A percentile compares a stretch with the other conserved stretches of the same genome.
phyloP scores from a whole-genome alignment of 2,888 invertebrate species.

The Thysanoteuthis rhombus region DNA sequence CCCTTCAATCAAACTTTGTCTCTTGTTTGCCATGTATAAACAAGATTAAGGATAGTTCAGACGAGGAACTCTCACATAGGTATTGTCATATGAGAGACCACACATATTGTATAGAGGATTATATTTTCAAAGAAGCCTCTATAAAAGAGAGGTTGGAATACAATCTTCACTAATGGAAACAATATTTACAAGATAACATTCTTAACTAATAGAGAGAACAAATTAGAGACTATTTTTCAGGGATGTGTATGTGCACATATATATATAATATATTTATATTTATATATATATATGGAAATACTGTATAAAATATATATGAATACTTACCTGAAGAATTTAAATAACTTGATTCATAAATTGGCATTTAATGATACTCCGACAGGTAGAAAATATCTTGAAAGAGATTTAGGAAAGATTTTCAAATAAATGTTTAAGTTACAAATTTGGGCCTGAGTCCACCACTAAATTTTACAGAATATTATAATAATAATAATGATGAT shows the following conservation, averaged over 20 bases:
- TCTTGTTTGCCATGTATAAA: neutral
- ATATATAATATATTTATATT: too few relatives aligned
- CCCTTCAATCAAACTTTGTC: neutral
- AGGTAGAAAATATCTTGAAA: slow-evolving; percentile 12
- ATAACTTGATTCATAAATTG: neutral
- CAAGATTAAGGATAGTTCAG: neutral
- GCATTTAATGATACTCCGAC: neutral
- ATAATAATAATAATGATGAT: neutral
- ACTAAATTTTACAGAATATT: neutral
- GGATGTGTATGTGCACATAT: too few relatives aligned
- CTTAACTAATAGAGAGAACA: neutral
- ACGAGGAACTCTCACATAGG: neutral
- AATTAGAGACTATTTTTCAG: neutral
- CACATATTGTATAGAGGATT: neutral
- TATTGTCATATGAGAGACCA: neutral
- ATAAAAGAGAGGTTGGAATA: neutral
- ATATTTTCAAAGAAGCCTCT: neutral
- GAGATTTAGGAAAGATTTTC: neutral
- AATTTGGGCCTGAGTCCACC: neutral
- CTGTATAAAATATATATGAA: neutral
- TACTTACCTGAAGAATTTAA: neutral
- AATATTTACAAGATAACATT: neutral
- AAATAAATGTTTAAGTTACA: neutral
- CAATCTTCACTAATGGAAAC: neutral
- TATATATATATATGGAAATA: neutral